Conservation (phyloP, 2,888 invertebrate genomes). For the Pyrochroa serraticornis region DNA sequence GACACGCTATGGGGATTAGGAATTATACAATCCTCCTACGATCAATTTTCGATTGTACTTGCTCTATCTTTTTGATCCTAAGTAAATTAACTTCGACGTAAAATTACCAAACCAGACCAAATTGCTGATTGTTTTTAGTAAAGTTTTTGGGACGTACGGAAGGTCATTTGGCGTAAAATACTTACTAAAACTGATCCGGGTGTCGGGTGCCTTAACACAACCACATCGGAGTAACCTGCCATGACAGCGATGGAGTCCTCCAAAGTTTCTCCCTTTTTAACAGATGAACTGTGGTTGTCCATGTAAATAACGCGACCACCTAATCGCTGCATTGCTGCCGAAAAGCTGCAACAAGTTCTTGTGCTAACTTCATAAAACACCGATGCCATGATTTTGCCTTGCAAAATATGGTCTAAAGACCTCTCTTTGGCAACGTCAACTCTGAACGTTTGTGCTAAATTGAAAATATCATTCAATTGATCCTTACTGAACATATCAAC, state of each 20-base stretch:
- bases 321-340: conserved; percentile 94
- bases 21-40: no score
- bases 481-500: conserved; percentile 89
- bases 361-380: conserved; percentile 99
- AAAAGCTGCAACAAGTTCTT: conserved; percentile 93
- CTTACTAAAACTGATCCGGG: conserved; percentile 88
- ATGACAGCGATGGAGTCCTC: conserved; percentile 86
- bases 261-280: conserved; percentile 94
- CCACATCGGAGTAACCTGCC: conserved; percentile 92
- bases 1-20: no score
- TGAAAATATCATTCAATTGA: conserved; percentile 90
- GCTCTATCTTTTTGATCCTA: no score
- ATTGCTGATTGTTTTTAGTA: no score
- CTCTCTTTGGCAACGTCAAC: conserved; percentile 83
- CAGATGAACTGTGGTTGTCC: conserved; percentile 89
- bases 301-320: conserved; percentile 93
- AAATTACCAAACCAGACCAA: no score
- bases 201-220: conserved; percentile 93
- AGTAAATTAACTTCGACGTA: no score
- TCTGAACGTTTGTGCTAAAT: conserved; percentile 88
- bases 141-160: no score
- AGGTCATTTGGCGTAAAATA: no score
- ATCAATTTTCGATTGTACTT: no score
- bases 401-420: conserved; percentile 81
- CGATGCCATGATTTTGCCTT: conserved; percentile 93